phyloP scores from a whole-genome alignment of 2,888 invertebrate genomes.

The Caenorhabditis panamensis region DNA sequence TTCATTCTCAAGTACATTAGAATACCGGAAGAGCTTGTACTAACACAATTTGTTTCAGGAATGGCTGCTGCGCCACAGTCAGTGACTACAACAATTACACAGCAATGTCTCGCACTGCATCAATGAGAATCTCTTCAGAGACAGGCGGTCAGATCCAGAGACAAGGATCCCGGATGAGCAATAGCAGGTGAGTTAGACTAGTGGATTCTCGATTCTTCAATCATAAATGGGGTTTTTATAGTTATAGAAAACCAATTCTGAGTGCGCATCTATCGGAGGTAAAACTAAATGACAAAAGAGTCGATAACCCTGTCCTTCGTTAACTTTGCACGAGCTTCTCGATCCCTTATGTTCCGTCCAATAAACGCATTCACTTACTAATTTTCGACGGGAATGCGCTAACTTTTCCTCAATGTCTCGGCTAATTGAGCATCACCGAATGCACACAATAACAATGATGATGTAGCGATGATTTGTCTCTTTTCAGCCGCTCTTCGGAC shows the following conservation, averaged over 20 bases:
- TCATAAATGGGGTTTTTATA: slow-evolving; percentile 23
- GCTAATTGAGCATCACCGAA: not conserved
- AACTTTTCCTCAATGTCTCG: slow-evolving; percentile 35
- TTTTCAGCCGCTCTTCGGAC: slow-evolving; percentile 69
- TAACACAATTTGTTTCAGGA: slow-evolving; percentile 54
- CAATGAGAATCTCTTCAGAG: slow-evolving; percentile 70
- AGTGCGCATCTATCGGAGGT: slow-evolving; percentile 53
- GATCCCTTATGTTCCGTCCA: slow-evolving; percentile 39
- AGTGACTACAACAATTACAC: slow-evolving; percentile 70
- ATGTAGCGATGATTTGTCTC: too few species aligned
- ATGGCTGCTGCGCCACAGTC: slow-evolving; percentile 71
- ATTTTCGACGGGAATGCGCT: slow-evolving; percentile 48
- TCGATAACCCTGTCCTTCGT: slow-evolving; percentile 8
- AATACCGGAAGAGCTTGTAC: not conserved
- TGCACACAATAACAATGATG: slow-evolving; percentile 1
- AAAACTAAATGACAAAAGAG: slow-evolving; percentile 21
- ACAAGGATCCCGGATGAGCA: slow-evolving; percentile 66
- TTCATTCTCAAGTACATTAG: slow-evolving; percentile 75
- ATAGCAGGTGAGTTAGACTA: slow-evolving; percentile 59
- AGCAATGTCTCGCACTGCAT: slow-evolving; percentile 72
- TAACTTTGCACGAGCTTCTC: slow-evolving; percentile 50
- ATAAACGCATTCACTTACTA: slow-evolving; percentile 35
- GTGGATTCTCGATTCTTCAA: not conserved
- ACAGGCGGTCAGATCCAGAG: slow-evolving; percentile 57
- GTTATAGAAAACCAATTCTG: slow-evolving; percentile 54